These are phyloP conservation scores for Epinephelus fuscoguttatus DNA, from an alignment of 2,113 vertebrate species.

Conservation along the genomic window DNA sequence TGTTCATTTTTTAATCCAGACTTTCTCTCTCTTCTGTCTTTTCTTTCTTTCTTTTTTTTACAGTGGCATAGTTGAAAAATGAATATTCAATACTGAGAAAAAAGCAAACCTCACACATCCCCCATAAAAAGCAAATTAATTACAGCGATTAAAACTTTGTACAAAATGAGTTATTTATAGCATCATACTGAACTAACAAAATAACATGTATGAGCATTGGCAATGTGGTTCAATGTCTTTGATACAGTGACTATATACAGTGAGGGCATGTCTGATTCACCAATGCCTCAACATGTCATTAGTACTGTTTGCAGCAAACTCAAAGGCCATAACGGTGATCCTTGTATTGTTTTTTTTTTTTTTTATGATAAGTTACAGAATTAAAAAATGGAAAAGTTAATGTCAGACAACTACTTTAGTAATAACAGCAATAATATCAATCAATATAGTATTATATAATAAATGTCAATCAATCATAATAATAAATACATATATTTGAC, in stretches of 20 bases:
- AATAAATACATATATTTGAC: slow-evolving; percentile 78
- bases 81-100: slow-evolving; percentile 83
- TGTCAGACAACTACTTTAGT: slow-evolving; percentile 76
- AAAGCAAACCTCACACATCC: slow-evolving; percentile 81
- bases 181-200: slow-evolving; percentile 75
- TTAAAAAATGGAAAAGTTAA: slow-evolving; percentile 77
- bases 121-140: slow-evolving; percentile 82
- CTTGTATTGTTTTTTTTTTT: slow-evolving; percentile 72
- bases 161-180: slow-evolving; percentile 84
- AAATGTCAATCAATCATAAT: slow-evolving; percentile 79
- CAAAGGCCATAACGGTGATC: slow-evolving; percentile 88
- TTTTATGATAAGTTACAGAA: slow-evolving; percentile 64
- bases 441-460: slow-evolving; percentile 77
- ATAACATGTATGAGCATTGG: slow-evolving; percentile 80
- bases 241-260: slow-evolving; percentile 78
- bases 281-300: slow-evolving; percentile 79
- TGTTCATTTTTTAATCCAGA: slow-evolving; percentile 84
- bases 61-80: slow-evolving; percentile 86
- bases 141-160: slow-evolving; percentile 81
- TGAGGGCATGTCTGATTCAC: slow-evolving; percentile 77
- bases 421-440: slow-evolving; percentile 83
- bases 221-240: slow-evolving; percentile 74
- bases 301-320: slow-evolving; percentile 84
- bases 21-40: slow-evolving; percentile 72
- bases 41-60: slow-evolving; percentile 71